These are phyloP conservation scores for Glaucopsyche alexis DNA, from an alignment of 2,888 invertebrate species.

Conservation along the genomic window DNA sequence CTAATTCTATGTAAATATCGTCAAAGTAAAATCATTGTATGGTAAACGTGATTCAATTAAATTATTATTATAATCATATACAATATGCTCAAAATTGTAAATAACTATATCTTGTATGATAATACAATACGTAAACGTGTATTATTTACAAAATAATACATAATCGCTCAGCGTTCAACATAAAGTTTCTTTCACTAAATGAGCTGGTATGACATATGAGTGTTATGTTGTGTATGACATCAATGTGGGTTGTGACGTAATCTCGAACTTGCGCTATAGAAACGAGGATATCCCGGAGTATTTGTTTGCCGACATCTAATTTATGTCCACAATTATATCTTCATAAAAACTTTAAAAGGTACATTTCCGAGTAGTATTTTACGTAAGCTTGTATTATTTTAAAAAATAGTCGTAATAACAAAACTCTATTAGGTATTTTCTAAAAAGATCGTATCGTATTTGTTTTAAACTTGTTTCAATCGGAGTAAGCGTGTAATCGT, in stretches of 20 bases:
- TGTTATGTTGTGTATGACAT: conserved; percentile 51
- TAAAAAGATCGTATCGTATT: background rate
- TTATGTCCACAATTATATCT: conserved; percentile 29
- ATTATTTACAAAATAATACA: background rate
- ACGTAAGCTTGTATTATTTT: background rate
- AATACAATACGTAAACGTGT: background rate
- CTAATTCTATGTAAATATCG: background rate
- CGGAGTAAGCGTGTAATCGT: conserved; percentile 53
- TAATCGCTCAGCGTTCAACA: background rate
- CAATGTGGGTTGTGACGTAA: conserved; percentile 64
- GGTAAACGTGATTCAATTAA: background rate
- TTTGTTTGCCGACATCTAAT: conserved; percentile 34
- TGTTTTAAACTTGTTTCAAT: conserved; percentile 41
- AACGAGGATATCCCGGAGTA: conserved; percentile 71
- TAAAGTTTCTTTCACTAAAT: background rate
- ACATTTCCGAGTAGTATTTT: background rate
- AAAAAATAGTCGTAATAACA: background rate
- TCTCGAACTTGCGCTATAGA: conserved; percentile 54
- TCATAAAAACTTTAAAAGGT: background rate
- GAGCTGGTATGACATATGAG: background rate
- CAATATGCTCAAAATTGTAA: background rate
- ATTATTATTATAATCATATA: background rate
- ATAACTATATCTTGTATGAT: too few relatives aligned
- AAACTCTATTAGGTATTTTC: background rate
- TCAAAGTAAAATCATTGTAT: background rate